Percentiles rank a stretch among this genome's conserved stretches.
Evolutionary conservation across 2,888 invertebrate genomes (phyloP).

Genomic region (Sturmia bella): DNA sequence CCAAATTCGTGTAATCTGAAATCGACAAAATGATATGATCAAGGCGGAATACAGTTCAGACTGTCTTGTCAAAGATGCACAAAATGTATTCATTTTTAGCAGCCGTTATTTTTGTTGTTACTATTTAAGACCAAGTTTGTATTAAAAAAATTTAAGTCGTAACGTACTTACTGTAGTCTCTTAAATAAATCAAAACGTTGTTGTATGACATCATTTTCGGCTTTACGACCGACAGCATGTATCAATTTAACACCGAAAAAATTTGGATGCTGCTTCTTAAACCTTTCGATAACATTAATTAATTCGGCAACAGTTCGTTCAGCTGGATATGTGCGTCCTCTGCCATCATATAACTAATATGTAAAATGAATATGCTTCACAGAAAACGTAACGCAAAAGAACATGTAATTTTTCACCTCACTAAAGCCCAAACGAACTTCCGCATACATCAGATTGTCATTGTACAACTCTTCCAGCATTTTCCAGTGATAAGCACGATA

Average conservation of each 20-base stretch:
- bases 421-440: conserved; percentile 83
- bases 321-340: conserved; percentile 83
- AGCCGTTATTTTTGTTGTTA: no score
- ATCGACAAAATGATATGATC: no score
- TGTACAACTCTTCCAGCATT: conserved; percentile 83
- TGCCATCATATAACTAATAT: conserved; percentile 83
- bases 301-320: conserved; percentile 80
- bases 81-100: no score
- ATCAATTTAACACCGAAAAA: conserved; percentile 86
- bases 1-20: no score
- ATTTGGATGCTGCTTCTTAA: conserved; percentile 83
- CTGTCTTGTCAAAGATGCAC: no score
- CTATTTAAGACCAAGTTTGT: no score
- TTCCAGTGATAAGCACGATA: conserved; percentile 84
- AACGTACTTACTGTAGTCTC: conserved; percentile 75
- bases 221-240: conserved; percentile 77
- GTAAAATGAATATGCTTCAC: background rate
- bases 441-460: conserved; percentile 85
- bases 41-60: no score
- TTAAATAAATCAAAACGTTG: conserved; percentile 73
- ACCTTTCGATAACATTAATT: conserved; percentile 82
- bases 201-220: conserved; percentile 63
- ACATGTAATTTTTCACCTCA: conserved; percentile 70
- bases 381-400: background rate
- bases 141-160: no score